phyloP scores from a whole-genome alignment of 2,113 vertebrate genomes.

The Coturnix japonica region DNA sequence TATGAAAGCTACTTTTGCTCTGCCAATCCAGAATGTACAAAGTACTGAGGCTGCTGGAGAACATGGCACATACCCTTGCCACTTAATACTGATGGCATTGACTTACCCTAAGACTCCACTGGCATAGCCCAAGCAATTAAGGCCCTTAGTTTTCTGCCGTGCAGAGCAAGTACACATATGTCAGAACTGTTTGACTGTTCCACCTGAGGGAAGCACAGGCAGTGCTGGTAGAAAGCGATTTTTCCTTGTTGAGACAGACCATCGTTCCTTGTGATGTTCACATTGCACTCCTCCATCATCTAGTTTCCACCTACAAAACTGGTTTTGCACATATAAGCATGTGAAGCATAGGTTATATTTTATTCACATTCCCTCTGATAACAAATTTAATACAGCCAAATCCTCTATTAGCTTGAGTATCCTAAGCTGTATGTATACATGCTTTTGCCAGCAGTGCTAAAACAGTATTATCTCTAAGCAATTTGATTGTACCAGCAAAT shows the following conservation, averaged over 20 bases:
- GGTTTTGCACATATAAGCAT: neutral
- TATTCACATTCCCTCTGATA: neutral
- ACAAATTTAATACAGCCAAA: neutral
- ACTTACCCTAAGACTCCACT: neutral
- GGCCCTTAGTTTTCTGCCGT: neutral
- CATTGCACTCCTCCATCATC: neutral
- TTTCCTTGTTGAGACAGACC: neutral
- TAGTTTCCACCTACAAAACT: neutral
- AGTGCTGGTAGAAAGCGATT: neutral
- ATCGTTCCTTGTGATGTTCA: neutral
- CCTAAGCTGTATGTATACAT: neutral
- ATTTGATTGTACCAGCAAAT: neutral
- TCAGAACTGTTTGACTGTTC: neutral
- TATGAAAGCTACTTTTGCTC: neutral
- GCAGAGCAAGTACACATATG: neutral
- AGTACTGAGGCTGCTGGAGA: neutral
- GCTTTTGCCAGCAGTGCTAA: neutral
- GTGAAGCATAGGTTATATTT: neutral
- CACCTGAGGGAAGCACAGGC: neutral
- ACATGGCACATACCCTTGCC: neutral
- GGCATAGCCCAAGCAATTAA: neutral
- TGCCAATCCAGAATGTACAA: neutral
- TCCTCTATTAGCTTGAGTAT: neutral
- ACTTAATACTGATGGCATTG: neutral
- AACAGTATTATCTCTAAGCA: neutral